These are phyloP conservation scores for Bombylius discolor DNA, from an alignment of 2,888 invertebrate species.

Conservation along the genomic window DNA sequence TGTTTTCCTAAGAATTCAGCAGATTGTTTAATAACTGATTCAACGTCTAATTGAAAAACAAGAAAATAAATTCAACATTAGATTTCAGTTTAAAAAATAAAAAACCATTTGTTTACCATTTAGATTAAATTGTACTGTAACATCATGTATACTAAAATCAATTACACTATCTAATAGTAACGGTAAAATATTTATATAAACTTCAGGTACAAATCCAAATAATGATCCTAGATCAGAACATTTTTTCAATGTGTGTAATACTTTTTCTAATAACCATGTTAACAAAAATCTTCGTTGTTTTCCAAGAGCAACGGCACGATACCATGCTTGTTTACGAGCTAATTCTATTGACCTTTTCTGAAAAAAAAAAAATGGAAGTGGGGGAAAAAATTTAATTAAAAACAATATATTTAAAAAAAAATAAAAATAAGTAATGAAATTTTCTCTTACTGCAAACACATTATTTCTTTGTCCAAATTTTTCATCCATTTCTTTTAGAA, in stretches of 20 bases:
- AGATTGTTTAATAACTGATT: slow-evolving; percentile 46
- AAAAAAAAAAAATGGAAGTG: slow-evolving; percentile 13
- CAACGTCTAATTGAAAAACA: slow-evolving; percentile 37
- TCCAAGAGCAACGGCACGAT: slow-evolving; percentile 47
- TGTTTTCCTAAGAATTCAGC: slow-evolving; percentile 62
- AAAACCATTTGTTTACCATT: slow-evolving; percentile 13
- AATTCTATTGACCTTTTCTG: slow-evolving; percentile 42
- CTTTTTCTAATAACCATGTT: slow-evolving; percentile 43
- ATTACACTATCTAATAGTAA: slow-evolving; percentile 33
- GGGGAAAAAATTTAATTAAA: slow-evolving; percentile 4
- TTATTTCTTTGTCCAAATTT: slow-evolving; percentile 32
- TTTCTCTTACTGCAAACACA: slow-evolving; percentile 29
- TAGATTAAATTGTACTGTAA: slow-evolving; percentile 28
- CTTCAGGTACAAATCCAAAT: slow-evolving; percentile 55
- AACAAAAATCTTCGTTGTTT: slow-evolving; percentile 39
- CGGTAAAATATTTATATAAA: slow-evolving; percentile 46
- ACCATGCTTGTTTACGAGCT: slow-evolving; percentile 52
- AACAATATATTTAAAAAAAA: neutral
- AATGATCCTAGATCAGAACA: slow-evolving; percentile 44
- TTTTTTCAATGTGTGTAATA: slow-evolving; percentile 37
- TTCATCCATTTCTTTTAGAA: slow-evolving; percentile 26
- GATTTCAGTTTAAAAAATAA: no score
- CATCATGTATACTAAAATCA: slow-evolving; percentile 34
- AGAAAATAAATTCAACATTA: neutral
- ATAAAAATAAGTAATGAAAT: neutral